Conservation (phyloP, 1,140 invertebrate genomes). For the Ostrea edulis region DNA sequence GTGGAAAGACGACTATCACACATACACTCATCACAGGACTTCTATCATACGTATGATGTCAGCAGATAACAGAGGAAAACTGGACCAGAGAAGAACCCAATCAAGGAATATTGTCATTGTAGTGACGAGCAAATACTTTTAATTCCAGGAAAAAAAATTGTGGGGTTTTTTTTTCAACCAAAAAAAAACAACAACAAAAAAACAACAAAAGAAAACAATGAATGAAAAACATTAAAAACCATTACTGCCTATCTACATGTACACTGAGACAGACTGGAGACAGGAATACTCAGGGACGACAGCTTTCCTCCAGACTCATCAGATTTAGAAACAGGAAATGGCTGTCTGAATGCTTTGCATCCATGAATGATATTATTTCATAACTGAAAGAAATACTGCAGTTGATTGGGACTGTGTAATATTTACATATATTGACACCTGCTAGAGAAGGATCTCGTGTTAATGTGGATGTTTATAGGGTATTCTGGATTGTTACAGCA, state of each 20-base stretch:
- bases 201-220: neutral
- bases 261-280: neutral
- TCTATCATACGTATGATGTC: conserved; percentile 69
- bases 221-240: neutral
- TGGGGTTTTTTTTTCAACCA: neutral
- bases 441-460: neutral
- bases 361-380: conserved; percentile 28
- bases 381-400: conserved; percentile 1
- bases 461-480: neutral
- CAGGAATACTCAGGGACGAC: neutral
- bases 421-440: neutral
- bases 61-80: neutral
- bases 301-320: conserved; percentile 1
- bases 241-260: conserved; percentile 6
- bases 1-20: conserved; percentile 93
- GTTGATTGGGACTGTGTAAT: conserved; percentile 20
- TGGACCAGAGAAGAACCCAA: neutral
- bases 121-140: neutral
- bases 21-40: conserved; percentile 88
- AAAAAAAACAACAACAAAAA: neutral
- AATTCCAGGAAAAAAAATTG: neutral
- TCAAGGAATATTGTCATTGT: neutral
- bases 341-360: neutral
- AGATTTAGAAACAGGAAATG: neutral
- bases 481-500: neutral